phyloP scores from a whole-genome alignment of 2,113 vertebrate species.

The Ploceus nigricollis region DNA sequence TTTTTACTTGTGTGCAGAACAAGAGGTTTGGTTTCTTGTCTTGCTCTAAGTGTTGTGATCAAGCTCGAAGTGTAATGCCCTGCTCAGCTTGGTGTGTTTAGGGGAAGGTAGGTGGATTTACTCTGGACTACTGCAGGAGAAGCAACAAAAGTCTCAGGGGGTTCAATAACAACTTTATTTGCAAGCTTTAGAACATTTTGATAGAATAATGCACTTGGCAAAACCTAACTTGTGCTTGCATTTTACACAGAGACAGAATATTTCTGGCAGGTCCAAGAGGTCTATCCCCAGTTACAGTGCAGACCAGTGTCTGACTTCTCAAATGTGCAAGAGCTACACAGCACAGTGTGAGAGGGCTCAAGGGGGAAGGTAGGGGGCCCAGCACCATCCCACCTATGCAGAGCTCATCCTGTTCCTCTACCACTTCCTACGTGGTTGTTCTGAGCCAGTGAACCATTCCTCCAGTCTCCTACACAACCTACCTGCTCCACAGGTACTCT shows the following conservation, averaged over 20 bases:
- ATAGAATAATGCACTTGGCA: background rate
- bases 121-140: fast-evolving
- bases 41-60: background rate
- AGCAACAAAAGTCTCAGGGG: background rate
- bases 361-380: background rate
- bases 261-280: background rate
- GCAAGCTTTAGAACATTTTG: background rate
- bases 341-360: background rate
- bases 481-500: background rate
- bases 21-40: background rate
- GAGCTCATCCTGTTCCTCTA: background rate
- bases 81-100: fast-evolving
- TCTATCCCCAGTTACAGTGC: background rate
- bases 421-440: background rate
- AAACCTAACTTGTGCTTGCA: background rate
- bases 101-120: background rate
- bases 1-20: background rate
- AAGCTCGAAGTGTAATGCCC: background rate
- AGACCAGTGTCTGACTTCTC: background rate
- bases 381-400: background rate
- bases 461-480: background rate
- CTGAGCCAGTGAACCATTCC: background rate
- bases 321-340: background rate
- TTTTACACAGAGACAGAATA: background rate
- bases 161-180: background rate